Base-by-base conservation (phyloP, 2,113 vertebrate genomes). In the Cottus gobio region DNA sequence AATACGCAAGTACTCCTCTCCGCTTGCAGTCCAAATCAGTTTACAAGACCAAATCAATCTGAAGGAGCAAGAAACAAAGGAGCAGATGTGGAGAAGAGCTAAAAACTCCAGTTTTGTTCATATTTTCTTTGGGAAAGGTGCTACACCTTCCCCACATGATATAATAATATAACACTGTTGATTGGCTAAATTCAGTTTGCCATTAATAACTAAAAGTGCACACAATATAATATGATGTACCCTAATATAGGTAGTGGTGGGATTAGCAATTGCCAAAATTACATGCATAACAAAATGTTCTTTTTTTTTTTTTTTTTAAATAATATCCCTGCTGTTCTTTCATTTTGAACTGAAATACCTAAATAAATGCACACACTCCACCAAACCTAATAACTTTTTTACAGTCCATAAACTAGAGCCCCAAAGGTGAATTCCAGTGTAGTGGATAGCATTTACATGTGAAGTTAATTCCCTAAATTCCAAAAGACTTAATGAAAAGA, bases 41-140 rank as follows among this genome's bases (percentile, higher is more conserved):
- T 79, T n/a, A 34, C 16, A n/a, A 70, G 74, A 69, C n/a, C 60
- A 37, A 75, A 87, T 85, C 73, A 74, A 67, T 80, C 58, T 77
- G n/a, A 69, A 71, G 9, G 3, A 64, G 22, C 37, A 75, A 74
- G 37, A 61, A 69, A 64, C 42, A n/a, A 71, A 76, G 76, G 24
- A 37, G 10, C 10, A 42, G 30, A 64, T 39, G 71, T 26, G 30
- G 15, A 75, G 10, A 72, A 24, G 48, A 62, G 18, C 46, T 68
- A 54, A 88, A 48, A 4, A 31, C 30, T 31, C 30, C 30, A 16
- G 12, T 48, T 44, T 18, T 26, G 10, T 24, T 28, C 1, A 16
- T 10, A 65, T 28, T 46, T 46, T n/a, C n/a, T 65, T 16, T 18
- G 3, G 11, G 31, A 30, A 30, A 66, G 22, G 11, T 26, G 62